A percentile compares a stretch with the other conserved stretches of the same genome.
Evolutionary conservation across 2,888 invertebrate genomes (phyloP).

Genomic region (Aphidius colemani): DNA sequence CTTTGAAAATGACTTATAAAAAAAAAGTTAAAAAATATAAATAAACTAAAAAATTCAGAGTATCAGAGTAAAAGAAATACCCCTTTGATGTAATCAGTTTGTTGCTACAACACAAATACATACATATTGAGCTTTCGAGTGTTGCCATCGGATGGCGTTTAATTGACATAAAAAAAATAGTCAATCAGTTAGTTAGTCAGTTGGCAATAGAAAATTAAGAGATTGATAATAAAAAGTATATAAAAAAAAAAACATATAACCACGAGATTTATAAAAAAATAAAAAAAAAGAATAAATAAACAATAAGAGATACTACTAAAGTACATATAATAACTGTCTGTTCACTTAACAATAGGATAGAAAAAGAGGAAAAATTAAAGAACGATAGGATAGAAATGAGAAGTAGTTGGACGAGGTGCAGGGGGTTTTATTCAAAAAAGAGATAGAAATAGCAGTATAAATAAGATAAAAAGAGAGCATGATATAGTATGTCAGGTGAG

Average conservation of each 20-base stretch:
- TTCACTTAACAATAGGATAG: slow-evolving; percentile 6
- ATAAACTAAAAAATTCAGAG: too few species aligned
- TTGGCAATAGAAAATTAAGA: neutral
- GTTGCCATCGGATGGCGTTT: too few species aligned
- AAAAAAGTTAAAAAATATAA: too few species aligned
- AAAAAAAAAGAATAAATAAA: neutral
- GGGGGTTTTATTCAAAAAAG: slow-evolving; percentile 22
- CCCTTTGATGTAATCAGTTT: too few species aligned
- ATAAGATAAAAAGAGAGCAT: slow-evolving; percentile 25
- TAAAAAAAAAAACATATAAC: neutral
- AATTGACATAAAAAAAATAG: too few species aligned
- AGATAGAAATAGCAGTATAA: slow-evolving; percentile 31
- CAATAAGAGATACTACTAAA: slow-evolving; percentile 5
- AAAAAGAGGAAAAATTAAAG: slow-evolving; percentile 17
- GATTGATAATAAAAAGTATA: slow-evolving; percentile 2
- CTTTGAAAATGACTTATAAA: too few species aligned
- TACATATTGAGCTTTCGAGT: too few species aligned
- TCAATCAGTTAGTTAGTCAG: too few species aligned
- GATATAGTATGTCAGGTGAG: slow-evolving; percentile 31
- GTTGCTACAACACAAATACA: too few species aligned
- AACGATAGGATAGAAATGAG: slow-evolving; percentile 13
- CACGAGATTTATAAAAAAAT: neutral
- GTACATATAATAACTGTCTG: too few species aligned
- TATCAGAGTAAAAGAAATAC: too few species aligned
- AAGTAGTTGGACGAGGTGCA: slow-evolving; percentile 20